Evolutionary conservation across 2,888 invertebrate genomes (phyloP), one percentile per base, ranked within the genome.

Genomic region (Dynastes maya): DNA sequence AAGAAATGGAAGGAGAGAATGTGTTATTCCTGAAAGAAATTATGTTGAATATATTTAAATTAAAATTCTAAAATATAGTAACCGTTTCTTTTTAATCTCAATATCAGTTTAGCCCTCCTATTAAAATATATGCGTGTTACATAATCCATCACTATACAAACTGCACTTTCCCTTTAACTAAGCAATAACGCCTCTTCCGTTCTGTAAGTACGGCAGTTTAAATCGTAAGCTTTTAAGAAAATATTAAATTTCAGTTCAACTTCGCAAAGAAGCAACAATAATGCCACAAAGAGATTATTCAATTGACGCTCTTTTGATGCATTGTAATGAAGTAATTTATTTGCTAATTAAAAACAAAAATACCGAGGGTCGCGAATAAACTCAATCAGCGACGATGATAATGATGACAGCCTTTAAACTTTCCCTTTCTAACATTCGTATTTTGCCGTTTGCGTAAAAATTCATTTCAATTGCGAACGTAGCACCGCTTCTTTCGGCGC

Each of bases 311-410:
- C 78, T 64, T 53, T 72, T 71, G 72, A 74, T 72, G 74, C 78
- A 76, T 53, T 64, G 79, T 79, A 79, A 79, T 79, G 72, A 72
- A 79, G 77, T 79, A 79, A 79, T 79, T 77, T 79, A 77, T 79
- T 79, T 79, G 79, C 79, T 79, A 79, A 79, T 79, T 79, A 79
- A 74, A 77, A 79, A 79, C 79, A 79, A 79, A 79, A 79, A 79
- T 79, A 51, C 68, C 75, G 74, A 74, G 61, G 72, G 72, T 74
- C 61, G 40, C 55, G 72, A 74, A 74, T 74, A 74, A 74, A 74
- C 72, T 74, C 72, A 61, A 74, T 74, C 72, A 74, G 45, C 45
- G 49, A 45, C 72, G 72, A 22, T 74, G 61, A 61, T 78, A 51
- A 79, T 74, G 72, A 74, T 61, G 72, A 74, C 72, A 61, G 45